These are phyloP conservation scores for Neogale vison DNA, from an alignment of 2,113 vertebrate species.

Conservation along the genomic window DNA sequence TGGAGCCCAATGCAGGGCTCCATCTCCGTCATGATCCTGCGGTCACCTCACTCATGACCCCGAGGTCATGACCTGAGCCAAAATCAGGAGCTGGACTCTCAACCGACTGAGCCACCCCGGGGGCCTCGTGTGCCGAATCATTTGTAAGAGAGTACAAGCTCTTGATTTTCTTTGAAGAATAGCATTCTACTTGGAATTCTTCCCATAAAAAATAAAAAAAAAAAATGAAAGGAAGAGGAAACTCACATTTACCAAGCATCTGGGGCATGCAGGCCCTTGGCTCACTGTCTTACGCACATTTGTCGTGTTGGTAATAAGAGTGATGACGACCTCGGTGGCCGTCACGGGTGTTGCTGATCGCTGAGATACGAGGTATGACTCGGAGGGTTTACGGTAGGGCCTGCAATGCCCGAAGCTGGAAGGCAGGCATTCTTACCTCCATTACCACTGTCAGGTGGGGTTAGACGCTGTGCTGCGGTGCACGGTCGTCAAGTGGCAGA, in stretches of 20 bases:
- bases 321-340: accelerated
- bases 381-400: background rate
- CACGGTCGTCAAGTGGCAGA: accelerated
- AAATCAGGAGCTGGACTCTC: background rate
- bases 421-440: accelerated
- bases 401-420: background rate
- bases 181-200: background rate
- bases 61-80: background rate
- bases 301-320: accelerated
- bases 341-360: accelerated
- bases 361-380: accelerated
- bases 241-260: background rate
- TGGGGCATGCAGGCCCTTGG: accelerated
- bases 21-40: background rate
- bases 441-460: accelerated
- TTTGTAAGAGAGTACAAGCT: background rate
- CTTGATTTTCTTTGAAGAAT: background rate
- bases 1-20: background rate
- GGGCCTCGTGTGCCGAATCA: too few species aligned
- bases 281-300: accelerated
- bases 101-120: background rate
- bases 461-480: accelerated
- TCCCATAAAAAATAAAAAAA: background rate
- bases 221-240: background rate
- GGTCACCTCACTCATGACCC: too few species aligned